A percentile compares a stretch with the other conserved stretches of the same genome.
These are phyloP conservation scores for Enteromius mattozi DNA, from an alignment of 2,797 vertebrate genomes.

Conservation along the genomic window DNA sequence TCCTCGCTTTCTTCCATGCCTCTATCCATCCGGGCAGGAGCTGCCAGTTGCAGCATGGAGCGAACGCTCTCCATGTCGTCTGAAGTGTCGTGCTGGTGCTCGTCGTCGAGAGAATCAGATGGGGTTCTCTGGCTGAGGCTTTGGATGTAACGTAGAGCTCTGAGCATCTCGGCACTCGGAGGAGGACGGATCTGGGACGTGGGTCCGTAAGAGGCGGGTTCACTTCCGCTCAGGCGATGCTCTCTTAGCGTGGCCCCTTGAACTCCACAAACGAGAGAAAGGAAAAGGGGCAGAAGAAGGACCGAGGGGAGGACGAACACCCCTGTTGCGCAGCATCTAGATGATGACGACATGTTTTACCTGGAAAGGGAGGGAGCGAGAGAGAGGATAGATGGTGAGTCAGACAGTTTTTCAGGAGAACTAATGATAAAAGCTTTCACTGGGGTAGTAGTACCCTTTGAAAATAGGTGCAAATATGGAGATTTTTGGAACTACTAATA, in stretches of 20 bases:
- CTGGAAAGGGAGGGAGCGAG: conserved; percentile 64
- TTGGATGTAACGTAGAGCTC: conserved; percentile 92
- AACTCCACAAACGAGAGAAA: conserved; percentile 67
- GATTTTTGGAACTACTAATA: neutral
- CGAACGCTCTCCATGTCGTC: conserved; percentile 65
- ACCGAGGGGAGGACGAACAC: conserved; percentile 71
- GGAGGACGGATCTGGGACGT: conserved; percentile 73
- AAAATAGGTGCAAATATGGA: neutral
- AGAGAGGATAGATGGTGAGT: conserved; percentile 40
- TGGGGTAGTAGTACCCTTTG: neutral
- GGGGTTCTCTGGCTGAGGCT: conserved; percentile 83
- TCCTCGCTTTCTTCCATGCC: conserved; percentile 70
- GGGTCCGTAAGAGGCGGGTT: conserved; percentile 74
- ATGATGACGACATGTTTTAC: conserved; percentile 70
- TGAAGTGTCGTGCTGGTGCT: conserved; percentile 71
- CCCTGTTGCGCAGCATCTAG: conserved; percentile 66
- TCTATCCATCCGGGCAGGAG: conserved; percentile 70
- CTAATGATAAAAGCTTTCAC: neutral
- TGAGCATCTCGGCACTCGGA: conserved; percentile 89
- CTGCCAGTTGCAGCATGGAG: conserved; percentile 70
- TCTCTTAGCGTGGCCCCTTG: conserved; percentile 84
- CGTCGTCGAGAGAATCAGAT: conserved; percentile 68
- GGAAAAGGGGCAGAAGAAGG: conserved; percentile 72
- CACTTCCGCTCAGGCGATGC: conserved; percentile 83
- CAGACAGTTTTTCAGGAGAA: neutral